phyloP scores from a whole-genome alignment of 2,797 vertebrate species.

The Periophthalmus magnuspinnatus region DNA sequence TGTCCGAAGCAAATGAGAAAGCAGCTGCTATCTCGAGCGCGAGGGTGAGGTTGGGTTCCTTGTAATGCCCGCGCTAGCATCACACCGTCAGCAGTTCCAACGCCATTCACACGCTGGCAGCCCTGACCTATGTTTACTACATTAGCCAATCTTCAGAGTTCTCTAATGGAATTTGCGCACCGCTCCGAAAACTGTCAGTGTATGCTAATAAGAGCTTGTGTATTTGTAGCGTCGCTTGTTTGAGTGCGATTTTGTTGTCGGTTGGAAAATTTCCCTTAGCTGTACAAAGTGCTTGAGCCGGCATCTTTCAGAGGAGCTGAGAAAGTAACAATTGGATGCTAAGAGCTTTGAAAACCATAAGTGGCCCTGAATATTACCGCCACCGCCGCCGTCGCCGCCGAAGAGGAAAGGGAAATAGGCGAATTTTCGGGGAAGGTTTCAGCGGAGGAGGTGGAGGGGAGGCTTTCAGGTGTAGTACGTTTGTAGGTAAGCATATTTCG shows the following conservation, averaged over 20 bases:
- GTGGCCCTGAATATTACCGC: slow-evolving; percentile 45
- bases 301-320: slow-evolving; percentile 74
- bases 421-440: slow-evolving; percentile 15
- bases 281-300: slow-evolving; percentile 79
- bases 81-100: slow-evolving; percentile 94
- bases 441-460: not conserved
- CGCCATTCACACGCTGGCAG: slow-evolving; percentile 74
- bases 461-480: not conserved
- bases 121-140: slow-evolving; percentile 98
- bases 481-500: too few relatives aligned
- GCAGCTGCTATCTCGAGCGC: slow-evolving; percentile 89
- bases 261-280: slow-evolving; percentile 82
- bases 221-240: slow-evolving; percentile 37
- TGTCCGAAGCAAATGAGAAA: slow-evolving; percentile 99
- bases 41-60: slow-evolving; percentile 69
- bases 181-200: slow-evolving; percentile 67
- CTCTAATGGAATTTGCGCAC: slow-evolving; percentile 97
- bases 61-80: slow-evolving; percentile 70
- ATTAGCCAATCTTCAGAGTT: slow-evolving; percentile 96
- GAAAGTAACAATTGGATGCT: slow-evolving; percentile 49
- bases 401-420: slow-evolving; percentile 7
- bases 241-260: slow-evolving; percentile 82
- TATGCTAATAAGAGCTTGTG: slow-evolving; percentile 38
- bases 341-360: slow-evolving; percentile 57
- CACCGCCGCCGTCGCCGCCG: slow-evolving; percentile 21